A percentile compares a stretch with the other conserved stretches of the same genome.
These are phyloP conservation scores for Gymnothorax reevesii DNA, from an alignment of 2,797 vertebrate species.

Conservation along the genomic window DNA sequence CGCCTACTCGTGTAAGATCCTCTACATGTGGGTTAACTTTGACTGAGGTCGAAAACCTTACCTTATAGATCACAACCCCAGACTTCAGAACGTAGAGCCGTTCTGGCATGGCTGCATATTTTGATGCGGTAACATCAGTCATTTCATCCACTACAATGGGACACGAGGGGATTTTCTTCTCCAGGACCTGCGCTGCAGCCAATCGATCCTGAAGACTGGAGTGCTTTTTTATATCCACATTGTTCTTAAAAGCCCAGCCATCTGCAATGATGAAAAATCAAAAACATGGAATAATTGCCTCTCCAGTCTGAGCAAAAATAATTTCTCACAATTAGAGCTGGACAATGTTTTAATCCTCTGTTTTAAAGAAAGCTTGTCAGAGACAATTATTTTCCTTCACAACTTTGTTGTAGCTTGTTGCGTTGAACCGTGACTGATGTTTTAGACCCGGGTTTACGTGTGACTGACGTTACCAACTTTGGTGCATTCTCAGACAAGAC, in stretches of 20 bases:
- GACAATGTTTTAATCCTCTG: no score
- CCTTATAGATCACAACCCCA: conserved; percentile 86
- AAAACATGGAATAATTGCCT: neutral
- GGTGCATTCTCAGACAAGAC: no score
- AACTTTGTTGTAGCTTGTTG: no score
- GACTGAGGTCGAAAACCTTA: conserved; percentile 48
- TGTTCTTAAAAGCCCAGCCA: conserved; percentile 90
- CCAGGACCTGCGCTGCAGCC: conserved; percentile 77
- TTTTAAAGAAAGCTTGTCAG: no score
- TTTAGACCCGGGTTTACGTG: no score
- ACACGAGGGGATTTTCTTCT: conserved; percentile 71
- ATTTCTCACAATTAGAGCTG: no score
- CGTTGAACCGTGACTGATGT: no score
- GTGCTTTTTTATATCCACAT: conserved; percentile 82
- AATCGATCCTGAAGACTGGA: conserved; percentile 80
- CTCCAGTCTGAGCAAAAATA: neutral
- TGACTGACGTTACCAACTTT: no score
- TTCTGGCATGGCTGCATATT: conserved; percentile 86
- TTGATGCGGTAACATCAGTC: conserved; percentile 72
- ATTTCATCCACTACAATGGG: conserved; percentile 87
- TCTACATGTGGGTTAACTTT: neutral
- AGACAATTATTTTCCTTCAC: no score
- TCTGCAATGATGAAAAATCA: conserved; percentile 65
- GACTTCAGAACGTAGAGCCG: conserved; percentile 84
- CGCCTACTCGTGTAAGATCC: no score